Conservation (phyloP, 2,113 vertebrate genomes). For the Melanerpes aurifrons region DNA sequence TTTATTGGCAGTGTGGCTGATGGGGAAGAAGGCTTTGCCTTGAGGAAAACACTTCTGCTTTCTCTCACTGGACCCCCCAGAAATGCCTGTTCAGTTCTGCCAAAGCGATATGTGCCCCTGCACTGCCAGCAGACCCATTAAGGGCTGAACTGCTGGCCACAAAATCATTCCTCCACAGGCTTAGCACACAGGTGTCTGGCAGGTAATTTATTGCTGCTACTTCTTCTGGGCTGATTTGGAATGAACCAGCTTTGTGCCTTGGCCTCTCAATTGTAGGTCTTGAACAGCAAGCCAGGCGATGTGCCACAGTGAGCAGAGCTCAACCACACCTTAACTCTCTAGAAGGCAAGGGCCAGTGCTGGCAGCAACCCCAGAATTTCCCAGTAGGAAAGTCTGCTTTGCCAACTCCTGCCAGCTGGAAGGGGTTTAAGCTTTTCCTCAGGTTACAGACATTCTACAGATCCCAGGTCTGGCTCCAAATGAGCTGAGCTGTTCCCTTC, state of each 20-base stretch:
- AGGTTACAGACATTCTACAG: neutral
- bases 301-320: neutral
- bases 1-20: neutral
- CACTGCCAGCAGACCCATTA: neutral
- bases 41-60: neutral
- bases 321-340: neutral
- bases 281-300: neutral
- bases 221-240: neutral
- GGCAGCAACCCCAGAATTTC: neutral
- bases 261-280: neutral
- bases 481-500: neutral
- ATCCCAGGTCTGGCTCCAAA: neutral
- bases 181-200: neutral
- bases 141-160: neutral
- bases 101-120: neutral
- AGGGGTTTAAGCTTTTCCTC: neutral
- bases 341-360: neutral
- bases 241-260: neutral
- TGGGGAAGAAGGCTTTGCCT: neutral
- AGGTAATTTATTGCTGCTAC: neutral
- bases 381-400: neutral
- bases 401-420: neutral
- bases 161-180: neutral
- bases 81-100: neutral
- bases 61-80: neutral